phyloP scores from a whole-genome alignment of 2,888 invertebrate genomes.

The Germaria angustata region DNA sequence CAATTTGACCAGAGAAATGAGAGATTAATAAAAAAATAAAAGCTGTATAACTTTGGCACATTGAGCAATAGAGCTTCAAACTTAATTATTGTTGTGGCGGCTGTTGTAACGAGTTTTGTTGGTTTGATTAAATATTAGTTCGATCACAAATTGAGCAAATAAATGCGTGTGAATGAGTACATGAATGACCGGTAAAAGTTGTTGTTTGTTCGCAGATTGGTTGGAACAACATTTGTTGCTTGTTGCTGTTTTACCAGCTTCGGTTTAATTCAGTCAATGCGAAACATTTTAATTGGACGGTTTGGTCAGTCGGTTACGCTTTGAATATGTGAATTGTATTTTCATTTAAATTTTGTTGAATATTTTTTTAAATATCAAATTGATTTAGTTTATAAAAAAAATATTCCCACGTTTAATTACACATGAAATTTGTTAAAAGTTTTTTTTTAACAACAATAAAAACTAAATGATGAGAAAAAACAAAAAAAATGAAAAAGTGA shows the following conservation, averaged over 20 bases:
- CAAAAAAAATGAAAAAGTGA: slow-evolving; percentile 18
- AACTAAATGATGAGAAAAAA: not conserved
- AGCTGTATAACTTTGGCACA: not conserved
- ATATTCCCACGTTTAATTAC: slow-evolving; percentile 25
- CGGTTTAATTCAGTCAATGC: slow-evolving; percentile 46
- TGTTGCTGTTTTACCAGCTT: slow-evolving; percentile 27
- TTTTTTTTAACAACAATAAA: slow-evolving; percentile 37
- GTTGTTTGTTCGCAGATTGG: not conserved
- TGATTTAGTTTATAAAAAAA: slow-evolving; percentile 47
- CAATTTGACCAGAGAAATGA: not conserved
- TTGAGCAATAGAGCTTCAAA: not conserved
- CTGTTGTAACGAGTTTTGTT: not conserved
- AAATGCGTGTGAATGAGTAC: not conserved
- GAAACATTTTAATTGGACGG: slow-evolving; percentile 31
- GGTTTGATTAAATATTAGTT: slow-evolving; percentile 18
- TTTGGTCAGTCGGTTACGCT: slow-evolving; percentile 3
- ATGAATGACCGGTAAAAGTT: not conserved
- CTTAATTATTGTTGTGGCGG: not conserved
- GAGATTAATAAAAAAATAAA: not conserved
- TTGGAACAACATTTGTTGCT: slow-evolving; percentile 58
- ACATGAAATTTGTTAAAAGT: slow-evolving; percentile 54
- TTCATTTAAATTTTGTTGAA: not conserved
- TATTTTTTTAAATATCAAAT: slow-evolving; percentile 4
- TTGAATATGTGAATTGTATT: not conserved
- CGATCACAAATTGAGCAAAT: not conserved